Conservation (phyloP, 2,113 vertebrate genomes). For the Neodon shergylaensis region DNA sequence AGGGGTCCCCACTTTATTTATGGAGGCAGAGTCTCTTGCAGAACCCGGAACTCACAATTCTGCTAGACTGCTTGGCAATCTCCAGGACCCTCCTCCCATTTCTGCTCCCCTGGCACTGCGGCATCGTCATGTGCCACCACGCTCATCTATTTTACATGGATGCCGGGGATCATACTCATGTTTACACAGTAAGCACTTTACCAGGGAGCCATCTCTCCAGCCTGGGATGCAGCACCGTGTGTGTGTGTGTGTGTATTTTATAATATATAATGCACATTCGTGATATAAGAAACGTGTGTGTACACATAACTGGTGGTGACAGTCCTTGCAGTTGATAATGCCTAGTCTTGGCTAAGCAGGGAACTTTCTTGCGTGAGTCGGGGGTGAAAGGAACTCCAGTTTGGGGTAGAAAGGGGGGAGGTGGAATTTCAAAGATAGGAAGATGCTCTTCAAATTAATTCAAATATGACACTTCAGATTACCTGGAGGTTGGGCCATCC, state of each 20-base stretch:
- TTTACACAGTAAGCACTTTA: no score
- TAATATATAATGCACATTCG: no score
- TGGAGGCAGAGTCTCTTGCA: not conserved
- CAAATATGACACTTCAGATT: not conserved
- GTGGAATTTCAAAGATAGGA: not conserved
- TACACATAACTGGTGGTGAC: rapidly evolving
- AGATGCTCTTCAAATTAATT: rapidly evolving
- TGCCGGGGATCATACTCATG: not conserved
- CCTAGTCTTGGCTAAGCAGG: rapidly evolving
- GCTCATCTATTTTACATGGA: not conserved
- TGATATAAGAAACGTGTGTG: not conserved
- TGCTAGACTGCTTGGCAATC: not conserved
- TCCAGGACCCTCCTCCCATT: not conserved
- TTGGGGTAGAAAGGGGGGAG: not conserved
- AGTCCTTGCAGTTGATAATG: no score
- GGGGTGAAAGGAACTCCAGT: not conserved
- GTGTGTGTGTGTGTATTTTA: no score
- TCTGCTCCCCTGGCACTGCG: not conserved
- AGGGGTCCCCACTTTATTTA: not conserved
- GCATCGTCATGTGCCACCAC: no score
- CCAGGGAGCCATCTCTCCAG: not conserved
- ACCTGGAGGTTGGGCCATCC: rapidly evolving
- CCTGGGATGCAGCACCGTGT: not conserved
- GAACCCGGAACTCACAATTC: not conserved
- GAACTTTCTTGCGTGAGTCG: not conserved